Evolutionary conservation across 2,888 invertebrate species (phyloP).

Genomic region (Zonitis immaculata): DNA sequence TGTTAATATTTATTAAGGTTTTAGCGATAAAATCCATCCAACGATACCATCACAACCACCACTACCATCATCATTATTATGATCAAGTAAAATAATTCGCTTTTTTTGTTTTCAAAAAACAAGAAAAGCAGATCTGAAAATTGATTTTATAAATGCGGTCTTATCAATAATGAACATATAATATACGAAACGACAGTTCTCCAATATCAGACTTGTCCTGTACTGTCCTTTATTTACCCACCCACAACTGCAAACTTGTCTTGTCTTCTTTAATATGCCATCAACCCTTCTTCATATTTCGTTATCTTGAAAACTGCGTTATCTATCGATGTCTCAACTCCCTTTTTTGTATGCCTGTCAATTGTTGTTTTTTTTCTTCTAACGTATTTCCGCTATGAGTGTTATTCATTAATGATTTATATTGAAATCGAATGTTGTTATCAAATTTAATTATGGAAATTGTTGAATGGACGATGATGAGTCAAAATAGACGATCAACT

Average conservation of each 20-base stretch:
- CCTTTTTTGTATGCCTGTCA: not conserved
- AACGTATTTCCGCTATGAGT: too few relatives aligned
- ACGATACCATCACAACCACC: too few relatives aligned
- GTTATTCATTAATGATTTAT: not conserved
- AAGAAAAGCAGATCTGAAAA: too few relatives aligned
- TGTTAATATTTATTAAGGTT: constrained; percentile 27
- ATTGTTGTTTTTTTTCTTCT: not conserved
- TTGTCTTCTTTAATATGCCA: not conserved
- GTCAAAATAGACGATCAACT: too few relatives aligned
- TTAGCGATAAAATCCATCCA: constrained; percentile 24
- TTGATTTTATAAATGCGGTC: too few relatives aligned
- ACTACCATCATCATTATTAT: not conserved
- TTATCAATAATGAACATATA: constrained; percentile 20
- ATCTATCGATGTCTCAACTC: not conserved
- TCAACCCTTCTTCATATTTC: not conserved
- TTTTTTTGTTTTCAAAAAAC: too few relatives aligned
- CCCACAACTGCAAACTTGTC: not conserved
- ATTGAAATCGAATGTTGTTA: not conserved
- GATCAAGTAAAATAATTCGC: not conserved
- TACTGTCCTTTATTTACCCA: not conserved
- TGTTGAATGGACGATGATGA: too few relatives aligned
- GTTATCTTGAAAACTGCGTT: not conserved
- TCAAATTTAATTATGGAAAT: too few relatives aligned
- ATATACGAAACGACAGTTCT: constrained; percentile 14
- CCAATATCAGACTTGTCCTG: not conserved